A percentile compares a stretch with the other conserved stretches of the same genome.
phyloP scores from a whole-genome alignment of 2,113 vertebrate genomes.

The Bubo blakistoni region DNA sequence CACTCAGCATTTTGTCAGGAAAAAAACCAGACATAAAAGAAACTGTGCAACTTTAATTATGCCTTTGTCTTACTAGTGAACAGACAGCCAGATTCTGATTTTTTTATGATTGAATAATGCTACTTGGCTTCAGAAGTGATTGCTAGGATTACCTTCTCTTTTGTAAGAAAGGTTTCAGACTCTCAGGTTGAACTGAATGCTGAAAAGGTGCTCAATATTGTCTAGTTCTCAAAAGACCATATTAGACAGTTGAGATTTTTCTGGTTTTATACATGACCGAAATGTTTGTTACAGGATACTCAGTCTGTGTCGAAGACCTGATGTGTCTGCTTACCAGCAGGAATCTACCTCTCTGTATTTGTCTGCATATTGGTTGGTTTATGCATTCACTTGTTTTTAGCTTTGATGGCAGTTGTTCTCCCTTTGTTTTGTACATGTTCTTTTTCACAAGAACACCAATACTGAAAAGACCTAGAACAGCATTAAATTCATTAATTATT shows the following conservation, averaged over 20 bases:
- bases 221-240: neutral
- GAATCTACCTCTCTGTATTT: neutral
- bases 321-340: neutral
- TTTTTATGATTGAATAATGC: neutral
- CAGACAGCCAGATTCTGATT: neutral
- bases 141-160: neutral
- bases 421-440: neutral
- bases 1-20: rapidly evolving
- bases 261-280: neutral
- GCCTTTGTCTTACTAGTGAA: neutral
- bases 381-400: neutral
- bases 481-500: conserved; percentile 62
- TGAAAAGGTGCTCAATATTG: neutral
- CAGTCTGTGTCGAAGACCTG: neutral
- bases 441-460: neutral
- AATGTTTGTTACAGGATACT: neutral
- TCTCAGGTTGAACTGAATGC: neutral
- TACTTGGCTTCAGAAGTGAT: neutral
- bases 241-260: neutral
- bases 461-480: neutral
- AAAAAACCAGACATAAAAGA: neutral
- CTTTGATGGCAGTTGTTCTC: neutral
- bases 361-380: neutral
- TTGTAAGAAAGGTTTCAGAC: neutral
- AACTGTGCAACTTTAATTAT: neutral